Base-by-base conservation (phyloP, 2,888 invertebrate species). In the Eupithecia pulchellata region DNA sequence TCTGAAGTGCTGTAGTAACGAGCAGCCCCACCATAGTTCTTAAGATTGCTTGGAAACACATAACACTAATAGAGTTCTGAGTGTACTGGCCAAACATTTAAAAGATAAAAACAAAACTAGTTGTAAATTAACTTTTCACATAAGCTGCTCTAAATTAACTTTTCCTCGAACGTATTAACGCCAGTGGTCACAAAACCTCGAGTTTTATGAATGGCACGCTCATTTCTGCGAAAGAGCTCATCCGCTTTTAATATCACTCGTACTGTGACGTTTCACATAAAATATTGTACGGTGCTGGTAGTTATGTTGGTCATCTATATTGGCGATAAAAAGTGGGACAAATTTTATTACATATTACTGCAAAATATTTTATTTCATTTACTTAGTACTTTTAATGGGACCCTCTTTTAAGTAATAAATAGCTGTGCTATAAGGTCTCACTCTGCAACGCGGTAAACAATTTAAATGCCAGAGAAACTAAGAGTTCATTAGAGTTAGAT, bases 181-280 rank as follows among this genome's bases (percentile, higher is more conserved):
- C n/a, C 42, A 57, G 29, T 29, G 17, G 4, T 36, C 13, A 5
- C 20, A 13, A n/a, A 30, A 61, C 25, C 34, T 34, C 34, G 30
- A 58, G 29, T 58, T 58, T 58, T 32, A 58, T 58, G 61, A 61
- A 34, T 17, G 14, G 61, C 34, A 36, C 61, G 29, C 61, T 60
- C 30, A 47, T 42, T 60, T 47, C 60, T 20, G 30, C 1, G 20
- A 36, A 65, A 55, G 25, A 58, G 60, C 60, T 60, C 42, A 66
- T 66, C 47, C 42, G 42, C 60, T 66, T 60, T 42, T 60, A 60
- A 39, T 66, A 36, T 32, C 57, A 42, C 29, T 65, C 55, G 52
- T 47, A 30, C 11, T 25, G n/a, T 55, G 25, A 47, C 25, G 34
- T 20, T 32, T n/a, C 61, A 61, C 61, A 61, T 61, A 34, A 34